Conservation (phyloP, 2,888 invertebrate genomes). For the Zelleria hepariella region DNA sequence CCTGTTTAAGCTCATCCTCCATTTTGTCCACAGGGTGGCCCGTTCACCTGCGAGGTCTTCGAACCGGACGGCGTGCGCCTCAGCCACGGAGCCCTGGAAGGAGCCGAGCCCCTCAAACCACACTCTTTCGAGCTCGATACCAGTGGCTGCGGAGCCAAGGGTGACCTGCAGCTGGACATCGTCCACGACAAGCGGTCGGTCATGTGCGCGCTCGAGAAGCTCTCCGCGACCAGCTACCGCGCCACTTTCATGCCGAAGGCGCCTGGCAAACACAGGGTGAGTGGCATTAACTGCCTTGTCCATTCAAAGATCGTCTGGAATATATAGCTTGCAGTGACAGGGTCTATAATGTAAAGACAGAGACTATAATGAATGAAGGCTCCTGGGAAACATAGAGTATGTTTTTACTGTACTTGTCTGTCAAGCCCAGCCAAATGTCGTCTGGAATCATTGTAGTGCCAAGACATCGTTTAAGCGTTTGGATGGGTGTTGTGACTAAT, state of each 20-base stretch:
- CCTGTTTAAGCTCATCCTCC: background rate
- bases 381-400: background rate
- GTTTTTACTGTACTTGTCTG: too few relatives aligned
- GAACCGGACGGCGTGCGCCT: slow-evolving; percentile 93
- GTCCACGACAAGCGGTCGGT: slow-evolving; percentile 90
- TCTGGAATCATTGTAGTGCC: too few relatives aligned
- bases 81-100: slow-evolving; percentile 78
- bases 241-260: slow-evolving; percentile 86
- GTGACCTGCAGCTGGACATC: slow-evolving; percentile 90
- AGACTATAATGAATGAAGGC: too few relatives aligned
- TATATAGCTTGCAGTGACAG: too few relatives aligned
- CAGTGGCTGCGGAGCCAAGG: slow-evolving; percentile 78
- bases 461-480: too few relatives aligned
- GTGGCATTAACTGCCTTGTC: slow-evolving; percentile 14
- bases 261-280: slow-evolving; percentile 82
- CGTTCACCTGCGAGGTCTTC: slow-evolving; percentile 96
- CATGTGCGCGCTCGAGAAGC: slow-evolving; percentile 84
- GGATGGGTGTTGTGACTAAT: too few relatives aligned
- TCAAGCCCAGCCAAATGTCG: too few relatives aligned
- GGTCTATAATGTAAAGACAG: too few relatives aligned
- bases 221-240: slow-evolving; percentile 81
- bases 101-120: slow-evolving; percentile 86
- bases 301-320: too few relatives aligned
- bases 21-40: slow-evolving; percentile 80
- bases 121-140: slow-evolving; percentile 85